phyloP scores from a whole-genome alignment of 1,140 invertebrate genomes.

The Drosophila trapezifrons region DNA sequence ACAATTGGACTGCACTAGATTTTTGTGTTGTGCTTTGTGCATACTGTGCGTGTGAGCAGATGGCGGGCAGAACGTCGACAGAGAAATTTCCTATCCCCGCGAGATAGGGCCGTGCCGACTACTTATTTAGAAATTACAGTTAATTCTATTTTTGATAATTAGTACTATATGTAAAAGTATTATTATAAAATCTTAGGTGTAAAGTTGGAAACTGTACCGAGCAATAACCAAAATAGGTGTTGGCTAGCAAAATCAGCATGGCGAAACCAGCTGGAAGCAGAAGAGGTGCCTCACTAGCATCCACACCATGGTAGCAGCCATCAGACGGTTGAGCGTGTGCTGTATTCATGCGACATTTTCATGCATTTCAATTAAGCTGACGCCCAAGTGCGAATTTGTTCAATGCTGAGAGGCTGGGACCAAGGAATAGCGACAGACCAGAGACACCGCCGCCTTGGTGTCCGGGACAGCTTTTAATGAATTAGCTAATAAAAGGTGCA shows the following conservation, averaged over 20 bases:
- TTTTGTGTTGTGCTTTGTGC: too few species aligned
- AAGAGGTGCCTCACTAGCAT: not conserved
- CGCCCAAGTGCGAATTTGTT: constrained; percentile 55
- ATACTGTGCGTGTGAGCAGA: too few species aligned
- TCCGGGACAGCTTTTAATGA: constrained; percentile 68
- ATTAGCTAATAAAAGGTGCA: constrained; percentile 72
- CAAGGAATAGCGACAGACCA: constrained; percentile 18
- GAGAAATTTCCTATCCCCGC: too few species aligned
- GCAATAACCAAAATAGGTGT: constrained; percentile 1
- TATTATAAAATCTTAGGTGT: too few species aligned
- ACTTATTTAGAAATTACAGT: too few species aligned
- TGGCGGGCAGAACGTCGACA: too few species aligned
- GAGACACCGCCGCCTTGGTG: constrained; percentile 9
- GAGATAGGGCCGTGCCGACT: too few species aligned
- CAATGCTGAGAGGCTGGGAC: constrained; percentile 37
- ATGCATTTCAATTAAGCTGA: constrained; percentile 79
- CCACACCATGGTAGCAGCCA: not conserved
- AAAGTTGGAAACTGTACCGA: too few species aligned
- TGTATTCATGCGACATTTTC: constrained; percentile 74
- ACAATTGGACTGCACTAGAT: too few species aligned
- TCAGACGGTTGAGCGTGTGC: constrained; percentile 18
- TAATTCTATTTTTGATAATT: too few species aligned
- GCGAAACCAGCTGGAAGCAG: not conserved
- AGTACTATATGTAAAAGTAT: too few species aligned
- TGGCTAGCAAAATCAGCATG: constrained; percentile 45